Base-by-base conservation (phyloP, 2,113 vertebrate genomes). In the Scartelaos histophorus region DNA sequence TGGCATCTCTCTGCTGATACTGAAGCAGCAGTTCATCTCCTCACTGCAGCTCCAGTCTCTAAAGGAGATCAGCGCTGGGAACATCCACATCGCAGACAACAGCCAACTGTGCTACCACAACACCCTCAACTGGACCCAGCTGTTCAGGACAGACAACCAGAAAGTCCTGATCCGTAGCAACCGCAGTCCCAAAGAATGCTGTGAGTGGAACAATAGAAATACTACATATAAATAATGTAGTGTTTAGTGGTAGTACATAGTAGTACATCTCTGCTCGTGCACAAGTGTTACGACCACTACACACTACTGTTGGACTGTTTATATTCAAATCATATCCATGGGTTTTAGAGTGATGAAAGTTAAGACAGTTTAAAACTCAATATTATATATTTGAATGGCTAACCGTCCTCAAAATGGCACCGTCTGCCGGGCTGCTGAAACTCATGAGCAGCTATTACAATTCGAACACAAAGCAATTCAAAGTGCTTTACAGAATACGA, bases 31-130 rank as follows among this genome's bases (percentile, higher is more conserved):
- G 80, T 94, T 95, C 73, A 96, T 99, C 80, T 95, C 95, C 3
- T 97, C 97, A 0, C 94, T 99, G 35, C 96, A 97, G 38, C 95
- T 99, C 45, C 97, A 98, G 86, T 99, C 98, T 3, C 84, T 99
- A 53, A 94, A 92, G 78, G 97, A 99, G 82, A 97, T 99, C 92
- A 99, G 98, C 12, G 98, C 97, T 0, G 98, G 98, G 49, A 99
- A 98, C 45, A 94, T 99, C 85, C 98, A 99, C 78, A 95, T 99
- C 51, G 96, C 95, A 1, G 96, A 99, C 89, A 99, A 99, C 89
- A 97, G 91, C 87, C 96, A 97, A 71, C 74, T 99, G 13, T 99
- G 98, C 83, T 99, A 95, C 88, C 98, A 98, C 87, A 95, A 95
- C 86, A 99, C 97, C 0, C 94, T 99, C 86, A 99, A 99, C 85